Conservation (phyloP, 2,113 vertebrate genomes). For the Calypte anna region DNA sequence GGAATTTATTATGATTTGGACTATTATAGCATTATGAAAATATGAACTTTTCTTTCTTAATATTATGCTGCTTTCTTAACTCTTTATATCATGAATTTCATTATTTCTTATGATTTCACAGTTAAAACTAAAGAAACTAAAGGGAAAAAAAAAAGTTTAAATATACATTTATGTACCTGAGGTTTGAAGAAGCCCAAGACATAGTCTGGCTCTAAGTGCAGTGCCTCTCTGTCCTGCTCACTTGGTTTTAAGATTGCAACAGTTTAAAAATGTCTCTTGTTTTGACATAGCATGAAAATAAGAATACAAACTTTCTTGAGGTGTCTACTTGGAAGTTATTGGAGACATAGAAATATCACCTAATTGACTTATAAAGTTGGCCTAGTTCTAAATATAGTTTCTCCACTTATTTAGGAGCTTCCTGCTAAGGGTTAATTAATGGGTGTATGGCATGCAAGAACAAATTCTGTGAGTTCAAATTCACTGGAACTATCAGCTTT, state of each 20-base stretch:
- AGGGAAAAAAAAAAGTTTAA: not conserved
- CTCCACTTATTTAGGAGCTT: not conserved
- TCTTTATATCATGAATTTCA: not conserved
- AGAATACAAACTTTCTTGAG: not conserved
- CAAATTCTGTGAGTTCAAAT: not conserved
- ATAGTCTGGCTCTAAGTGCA: not conserved
- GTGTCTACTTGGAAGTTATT: not conserved
- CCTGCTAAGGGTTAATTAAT: not conserved
- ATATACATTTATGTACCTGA: not conserved
- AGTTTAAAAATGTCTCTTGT: not conserved
- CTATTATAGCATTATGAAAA: slow-evolving; percentile 38
- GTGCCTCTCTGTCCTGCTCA: not conserved
- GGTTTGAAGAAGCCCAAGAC: not conserved
- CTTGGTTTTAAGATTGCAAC: not conserved
- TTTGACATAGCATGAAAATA: not conserved
- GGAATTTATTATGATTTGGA: slow-evolving; percentile 58
- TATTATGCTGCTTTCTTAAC: slow-evolving; percentile 14
- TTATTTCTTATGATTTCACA: not conserved
- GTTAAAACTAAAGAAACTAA: not conserved
- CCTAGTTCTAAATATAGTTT: not conserved
- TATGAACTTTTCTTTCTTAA: slow-evolving; percentile 23
- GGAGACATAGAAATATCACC: not conserved
- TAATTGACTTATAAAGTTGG: not conserved
- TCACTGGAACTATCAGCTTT: not conserved
- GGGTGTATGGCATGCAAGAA: not conserved